Percentiles rank a stretch among this genome's conserved stretches.
phyloP scores from a whole-genome alignment of 1,140 invertebrate species.

The Paracyclopina nana region DNA sequence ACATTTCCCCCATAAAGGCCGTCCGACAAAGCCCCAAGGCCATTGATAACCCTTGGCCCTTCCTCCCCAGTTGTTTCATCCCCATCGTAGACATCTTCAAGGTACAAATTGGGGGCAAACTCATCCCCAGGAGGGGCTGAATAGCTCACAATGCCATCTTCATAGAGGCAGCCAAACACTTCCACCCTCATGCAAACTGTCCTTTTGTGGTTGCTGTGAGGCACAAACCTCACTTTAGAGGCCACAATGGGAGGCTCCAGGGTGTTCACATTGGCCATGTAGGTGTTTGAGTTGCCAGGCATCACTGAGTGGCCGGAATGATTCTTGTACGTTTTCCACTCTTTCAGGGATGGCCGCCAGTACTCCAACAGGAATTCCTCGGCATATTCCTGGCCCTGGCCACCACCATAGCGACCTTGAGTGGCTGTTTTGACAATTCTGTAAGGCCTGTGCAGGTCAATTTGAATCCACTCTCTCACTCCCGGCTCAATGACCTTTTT shows the following conservation, averaged over 20 bases:
- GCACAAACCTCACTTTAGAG: constrained; percentile 52
- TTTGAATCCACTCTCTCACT: constrained; percentile 49
- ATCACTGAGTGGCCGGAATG: constrained; percentile 7
- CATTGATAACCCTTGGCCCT: not conserved
- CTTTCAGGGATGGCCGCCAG: constrained; percentile 48
- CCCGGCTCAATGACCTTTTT: constrained; percentile 42
- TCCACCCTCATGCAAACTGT: constrained; percentile 73
- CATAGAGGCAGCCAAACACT: constrained; percentile 50
- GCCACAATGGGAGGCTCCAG: constrained; percentile 57
- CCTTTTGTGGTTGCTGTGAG: constrained; percentile 54
- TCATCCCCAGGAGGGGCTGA: constrained; percentile 13
- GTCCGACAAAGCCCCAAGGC: constrained; percentile 9
- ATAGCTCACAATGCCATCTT: constrained; percentile 28
- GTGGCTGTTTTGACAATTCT: constrained; percentile 53
- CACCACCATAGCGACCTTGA: constrained; percentile 81
- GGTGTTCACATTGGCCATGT: constrained; percentile 47
- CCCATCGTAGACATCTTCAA: constrained; percentile 14
- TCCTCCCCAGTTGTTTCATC: not conserved
- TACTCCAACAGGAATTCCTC: constrained; percentile 79
- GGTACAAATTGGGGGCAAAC: constrained; percentile 10
- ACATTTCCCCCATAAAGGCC: not conserved
- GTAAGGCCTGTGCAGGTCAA: constrained; percentile 42
- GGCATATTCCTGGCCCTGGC: constrained; percentile 72
- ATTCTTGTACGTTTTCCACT: constrained; percentile 26
- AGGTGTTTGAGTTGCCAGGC: constrained; percentile 57